Base-by-base conservation (phyloP, 2,113 vertebrate species). In the Rhabdornis inornatus region DNA sequence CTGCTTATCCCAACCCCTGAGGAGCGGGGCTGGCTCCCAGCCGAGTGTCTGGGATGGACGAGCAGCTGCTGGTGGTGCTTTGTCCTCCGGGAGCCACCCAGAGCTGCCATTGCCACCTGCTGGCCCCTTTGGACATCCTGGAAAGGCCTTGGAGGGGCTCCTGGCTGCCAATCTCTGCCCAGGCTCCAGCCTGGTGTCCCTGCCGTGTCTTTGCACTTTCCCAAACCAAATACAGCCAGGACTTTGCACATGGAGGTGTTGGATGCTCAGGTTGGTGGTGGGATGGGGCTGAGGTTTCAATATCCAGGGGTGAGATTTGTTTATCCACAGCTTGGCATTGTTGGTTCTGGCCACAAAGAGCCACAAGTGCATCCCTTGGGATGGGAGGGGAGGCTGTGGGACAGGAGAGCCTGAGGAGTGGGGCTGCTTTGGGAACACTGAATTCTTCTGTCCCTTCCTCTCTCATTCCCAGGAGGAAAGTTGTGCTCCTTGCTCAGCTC, bases 271-370 rank as follows among this genome's bases (percentile, higher is more conserved):
- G 24, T 1, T 12, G 87, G 5, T 7, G 70, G 0, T 23, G 69
- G 59, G 40, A 0, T 24, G 37, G 56, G 31, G 59, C 12, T 13
- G 82, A 2, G 0, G 0, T 2, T 9, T 0, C 5, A 1, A 2
- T 12, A 4, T 11, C 56, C 33, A 5, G 47, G 56, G 65, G 3
- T 2, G 1, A 4, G 66, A 1, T 72, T 23, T 6, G 22, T 5
- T 8, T 1, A 4, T 9, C 16, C 66, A 4, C 25, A 1, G 66
- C 56, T 21, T 8, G 53, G 52, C 35, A 11, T 5, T 19, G 33
- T 3, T 33, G 42, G 10, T 33, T 56, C 4, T 68, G 42, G 79
- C 12, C 24, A 8, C 35, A 2, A 0, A 6, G 24, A 70, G 45
- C 31, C 45, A 3, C 15, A 1, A 1, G 6, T 7, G 56, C 16